Percentiles rank a stretch among this genome's conserved stretches.
Conservation (phyloP, 30 jellyfish, hydroid and myxozoan species). For the Turritopsis dohrnii region DNA sequence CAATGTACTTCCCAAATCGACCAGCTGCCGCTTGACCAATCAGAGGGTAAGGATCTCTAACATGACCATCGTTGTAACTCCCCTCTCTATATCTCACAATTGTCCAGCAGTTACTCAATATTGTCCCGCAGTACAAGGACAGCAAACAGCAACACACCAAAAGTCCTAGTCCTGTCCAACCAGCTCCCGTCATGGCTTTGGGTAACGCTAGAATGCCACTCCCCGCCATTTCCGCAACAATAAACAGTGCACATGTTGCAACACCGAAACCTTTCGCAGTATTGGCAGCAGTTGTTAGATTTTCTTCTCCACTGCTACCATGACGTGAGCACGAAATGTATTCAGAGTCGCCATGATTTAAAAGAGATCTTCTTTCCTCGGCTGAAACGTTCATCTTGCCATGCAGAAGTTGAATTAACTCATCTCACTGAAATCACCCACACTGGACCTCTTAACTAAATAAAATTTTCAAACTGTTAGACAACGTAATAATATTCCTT, state of each 20-base stretch:
- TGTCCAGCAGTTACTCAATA: constrained; percentile 82
- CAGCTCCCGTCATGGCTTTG: constrained; percentile 62
- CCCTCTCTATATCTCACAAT: constrained; percentile 31
- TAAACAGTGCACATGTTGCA: constrained; percentile 74
- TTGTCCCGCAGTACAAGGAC: constrained; percentile 64
- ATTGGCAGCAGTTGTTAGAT: neutral
- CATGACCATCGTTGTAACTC: constrained; percentile 33
- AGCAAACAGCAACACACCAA: constrained; percentile 48
- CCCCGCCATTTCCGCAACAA: constrained; percentile 94
- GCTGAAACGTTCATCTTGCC: neutral
- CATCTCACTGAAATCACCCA: neutral
- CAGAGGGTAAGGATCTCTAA: constrained; percentile 92
- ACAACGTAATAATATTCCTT: no score
- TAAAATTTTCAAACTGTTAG: no score
- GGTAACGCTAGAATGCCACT: constrained; percentile 98
- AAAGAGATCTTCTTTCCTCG: neutral
- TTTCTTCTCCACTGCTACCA: neutral
- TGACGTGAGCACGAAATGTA: neutral
- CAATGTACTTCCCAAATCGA: constrained; percentile 58
- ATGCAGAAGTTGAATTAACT: neutral
- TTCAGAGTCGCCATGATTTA: neutral
- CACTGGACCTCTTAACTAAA: no score
- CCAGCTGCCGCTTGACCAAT: constrained; percentile 74
- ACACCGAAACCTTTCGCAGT: constrained; percentile 56
- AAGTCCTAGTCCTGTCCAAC: constrained; percentile 84